Conservation (phyloP, 2,888 invertebrate genomes). For the Eretmocerus hayati region DNA sequence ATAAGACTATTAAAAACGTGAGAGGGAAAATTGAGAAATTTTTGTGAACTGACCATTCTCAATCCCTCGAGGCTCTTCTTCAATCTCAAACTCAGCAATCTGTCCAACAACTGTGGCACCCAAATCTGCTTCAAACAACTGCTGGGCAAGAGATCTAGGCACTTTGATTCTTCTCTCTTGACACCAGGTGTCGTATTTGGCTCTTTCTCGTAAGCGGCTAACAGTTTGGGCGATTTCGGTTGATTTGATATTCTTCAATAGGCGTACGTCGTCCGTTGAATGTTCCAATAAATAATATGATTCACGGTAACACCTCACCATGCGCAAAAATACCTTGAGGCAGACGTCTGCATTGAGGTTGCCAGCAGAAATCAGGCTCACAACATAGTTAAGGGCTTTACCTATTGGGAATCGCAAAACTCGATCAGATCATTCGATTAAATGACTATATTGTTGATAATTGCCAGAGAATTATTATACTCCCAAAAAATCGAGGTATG, state of each 20-base stretch:
- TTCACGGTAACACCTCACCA: conserved; percentile 17
- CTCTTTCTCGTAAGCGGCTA: conserved; percentile 4
- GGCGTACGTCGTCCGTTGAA: conserved; percentile 9
- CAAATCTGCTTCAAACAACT: conserved; percentile 12
- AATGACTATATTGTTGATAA: too few relatives aligned
- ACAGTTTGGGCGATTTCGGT: conserved; percentile 12
- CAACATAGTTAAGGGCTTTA: conserved; percentile 16
- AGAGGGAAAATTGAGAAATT: too few relatives aligned
- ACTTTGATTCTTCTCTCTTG: conserved; percentile 5
- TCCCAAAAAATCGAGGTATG: too few relatives aligned
- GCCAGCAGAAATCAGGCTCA: conserved; percentile 13
- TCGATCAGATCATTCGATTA: too few relatives aligned
- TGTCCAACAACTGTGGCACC: conserved; percentile 7
- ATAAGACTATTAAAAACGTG: too few relatives aligned
- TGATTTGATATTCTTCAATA: conserved; percentile 16
- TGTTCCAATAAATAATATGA: conserved; percentile 17
- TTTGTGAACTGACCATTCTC: conserved; percentile 11
- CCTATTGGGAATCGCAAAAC: conserved; percentile 3
- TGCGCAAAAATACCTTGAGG: conserved; percentile 15
- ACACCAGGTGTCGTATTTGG: not conserved
- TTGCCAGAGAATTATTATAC: too few relatives aligned
- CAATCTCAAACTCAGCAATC: conserved; percentile 13
- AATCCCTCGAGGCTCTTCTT: not conserved
- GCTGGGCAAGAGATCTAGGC: conserved; percentile 4
- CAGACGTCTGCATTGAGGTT: conserved; percentile 10